Evolutionary conservation across 2,888 invertebrate genomes (phyloP).

Genomic region (Blera fallax): DNA sequence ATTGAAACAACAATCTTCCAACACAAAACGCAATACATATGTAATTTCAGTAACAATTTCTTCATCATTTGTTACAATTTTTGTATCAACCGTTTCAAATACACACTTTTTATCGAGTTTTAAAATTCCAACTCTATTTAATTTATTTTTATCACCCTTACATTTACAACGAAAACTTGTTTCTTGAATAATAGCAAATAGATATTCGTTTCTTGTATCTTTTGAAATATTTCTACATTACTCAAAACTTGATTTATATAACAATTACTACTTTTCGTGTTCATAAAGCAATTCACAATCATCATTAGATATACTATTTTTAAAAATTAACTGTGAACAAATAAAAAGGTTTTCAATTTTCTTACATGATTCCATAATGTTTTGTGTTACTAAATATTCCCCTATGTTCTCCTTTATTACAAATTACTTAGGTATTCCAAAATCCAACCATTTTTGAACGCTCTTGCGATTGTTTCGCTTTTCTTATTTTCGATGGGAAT

Average conservation of each 20-base stretch:
- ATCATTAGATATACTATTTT: too few species aligned
- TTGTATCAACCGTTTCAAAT: constrained; percentile 8
- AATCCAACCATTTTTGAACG: too few species aligned
- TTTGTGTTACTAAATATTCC: too few species aligned
- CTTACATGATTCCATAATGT: too few species aligned
- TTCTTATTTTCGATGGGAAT: constrained; percentile 3
- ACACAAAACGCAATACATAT: neutral
- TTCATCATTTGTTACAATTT: neutral
- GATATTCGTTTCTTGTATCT: constrained; percentile 11
- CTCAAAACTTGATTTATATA: neutral
- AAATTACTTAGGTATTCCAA: too few species aligned
- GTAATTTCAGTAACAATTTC: neutral
- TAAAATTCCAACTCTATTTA: too few species aligned
- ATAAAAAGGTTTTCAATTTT: too few species aligned
- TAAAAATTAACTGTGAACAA: too few species aligned
- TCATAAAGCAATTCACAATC: neutral
- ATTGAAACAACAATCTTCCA: constrained; percentile 5
- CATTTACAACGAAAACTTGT: too few species aligned
- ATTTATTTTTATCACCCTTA: too few species aligned
- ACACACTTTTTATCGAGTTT: neutral
- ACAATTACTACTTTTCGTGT: neutral
- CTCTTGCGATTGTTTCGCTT: too few species aligned
- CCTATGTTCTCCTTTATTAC: too few species aligned
- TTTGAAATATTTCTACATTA: constrained; percentile 5
- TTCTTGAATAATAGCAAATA: neutral